Evolutionary conservation across 2,888 invertebrate genomes (phyloP).

Genomic region (Netelia inedita): DNA sequence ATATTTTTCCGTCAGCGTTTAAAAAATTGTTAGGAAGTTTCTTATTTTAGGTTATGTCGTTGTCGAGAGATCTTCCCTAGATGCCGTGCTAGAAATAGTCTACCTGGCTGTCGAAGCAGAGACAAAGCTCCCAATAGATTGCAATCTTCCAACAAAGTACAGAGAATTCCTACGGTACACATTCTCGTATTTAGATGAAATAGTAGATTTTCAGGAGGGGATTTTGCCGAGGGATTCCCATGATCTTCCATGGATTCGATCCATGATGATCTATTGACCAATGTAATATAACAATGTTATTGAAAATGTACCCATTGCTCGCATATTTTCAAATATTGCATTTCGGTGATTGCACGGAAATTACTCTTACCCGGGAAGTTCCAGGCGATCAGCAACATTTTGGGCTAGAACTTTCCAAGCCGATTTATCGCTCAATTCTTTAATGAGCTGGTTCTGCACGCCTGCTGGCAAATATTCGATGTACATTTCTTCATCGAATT

Average conservation of each 20-base stretch:
- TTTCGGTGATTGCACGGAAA: neutral
- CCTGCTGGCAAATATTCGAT: conserved; percentile 74
- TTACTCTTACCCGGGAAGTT: conserved; percentile 72
- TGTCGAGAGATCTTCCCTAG: neutral
- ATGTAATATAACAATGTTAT: neutral
- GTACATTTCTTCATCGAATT: conserved; percentile 72
- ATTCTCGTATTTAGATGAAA: conserved; percentile 76
- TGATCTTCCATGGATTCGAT: conserved; percentile 71
- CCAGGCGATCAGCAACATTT: conserved; percentile 73
- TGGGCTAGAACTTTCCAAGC: conserved; percentile 75
- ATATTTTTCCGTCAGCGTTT: too few species aligned
- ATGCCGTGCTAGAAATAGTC: neutral
- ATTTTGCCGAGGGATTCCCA: conserved; percentile 41
- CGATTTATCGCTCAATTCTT: conserved; percentile 73
- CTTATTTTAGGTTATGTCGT: neutral
- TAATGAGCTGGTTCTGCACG: conserved; percentile 74
- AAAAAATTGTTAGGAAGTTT: neutral
- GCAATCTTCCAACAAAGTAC: conserved; percentile 75
- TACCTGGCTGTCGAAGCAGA: conserved; percentile 78
- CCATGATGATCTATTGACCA: conserved; percentile 70
- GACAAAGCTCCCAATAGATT: conserved; percentile 75
- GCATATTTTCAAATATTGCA: neutral
- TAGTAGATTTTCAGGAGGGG: conserved; percentile 76
- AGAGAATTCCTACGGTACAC: conserved; percentile 78
- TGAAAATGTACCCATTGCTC: too few species aligned